These are phyloP conservation scores for Mobula hypostoma DNA, from an alignment of 2,113 vertebrate species.

Conservation along the genomic window DNA sequence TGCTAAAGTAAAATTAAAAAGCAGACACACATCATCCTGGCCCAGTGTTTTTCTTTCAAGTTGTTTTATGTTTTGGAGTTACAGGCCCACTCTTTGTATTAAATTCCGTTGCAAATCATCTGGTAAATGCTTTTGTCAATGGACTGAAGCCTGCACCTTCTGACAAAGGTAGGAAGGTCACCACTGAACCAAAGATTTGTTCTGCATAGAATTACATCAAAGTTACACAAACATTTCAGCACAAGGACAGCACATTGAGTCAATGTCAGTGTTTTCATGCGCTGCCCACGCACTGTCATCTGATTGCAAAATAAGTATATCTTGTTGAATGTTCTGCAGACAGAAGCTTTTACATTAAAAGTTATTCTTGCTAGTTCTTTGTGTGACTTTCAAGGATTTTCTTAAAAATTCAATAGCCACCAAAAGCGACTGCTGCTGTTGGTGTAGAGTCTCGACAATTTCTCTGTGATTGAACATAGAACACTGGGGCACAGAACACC, in stretches of 20 bases:
- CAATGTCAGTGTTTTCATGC: not conserved
- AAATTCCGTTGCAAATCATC: not conserved
- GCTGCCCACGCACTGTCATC: not conserved
- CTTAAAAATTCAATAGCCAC: too few relatives aligned
- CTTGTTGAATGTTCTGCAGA: not conserved
- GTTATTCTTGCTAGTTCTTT: not conserved
- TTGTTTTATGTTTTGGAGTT: too few relatives aligned
- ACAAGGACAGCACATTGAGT: not conserved
- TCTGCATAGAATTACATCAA: not conserved
- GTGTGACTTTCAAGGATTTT: not conserved
- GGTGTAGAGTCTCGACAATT: too few relatives aligned
- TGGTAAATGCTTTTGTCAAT: not conserved
- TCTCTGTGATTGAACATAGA: too few relatives aligned
- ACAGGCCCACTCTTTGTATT: not conserved
- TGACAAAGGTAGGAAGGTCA: not conserved
- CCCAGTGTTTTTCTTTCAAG: too few relatives aligned
- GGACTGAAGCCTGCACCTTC: not conserved
- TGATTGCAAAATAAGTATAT: not conserved
- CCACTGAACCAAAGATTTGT: not conserved
- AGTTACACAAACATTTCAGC: not conserved
- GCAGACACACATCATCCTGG: too few relatives aligned
- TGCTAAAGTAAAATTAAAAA: too few relatives aligned
- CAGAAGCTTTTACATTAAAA: not conserved
- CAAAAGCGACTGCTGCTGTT: too few relatives aligned
- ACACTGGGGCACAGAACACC: too few relatives aligned